Conservation (phyloP, 2,113 vertebrate species). For the Scytalopus superciliaris region DNA sequence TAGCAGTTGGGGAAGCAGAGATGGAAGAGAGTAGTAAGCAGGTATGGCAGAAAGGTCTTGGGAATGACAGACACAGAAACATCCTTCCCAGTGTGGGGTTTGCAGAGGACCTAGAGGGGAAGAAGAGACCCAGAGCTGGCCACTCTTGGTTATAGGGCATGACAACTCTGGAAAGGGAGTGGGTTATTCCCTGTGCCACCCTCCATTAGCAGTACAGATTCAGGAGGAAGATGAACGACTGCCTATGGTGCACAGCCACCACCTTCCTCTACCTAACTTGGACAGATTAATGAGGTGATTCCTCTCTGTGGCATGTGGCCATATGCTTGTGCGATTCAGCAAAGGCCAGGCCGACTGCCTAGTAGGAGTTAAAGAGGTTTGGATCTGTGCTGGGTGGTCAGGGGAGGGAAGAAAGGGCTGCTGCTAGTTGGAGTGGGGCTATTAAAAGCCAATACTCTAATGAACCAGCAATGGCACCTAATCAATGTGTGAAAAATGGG, state of each 20-base stretch:
- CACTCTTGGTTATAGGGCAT: neutral
- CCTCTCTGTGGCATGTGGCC: neutral
- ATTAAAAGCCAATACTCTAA: constrained; percentile 74
- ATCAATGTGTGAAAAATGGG: constrained; percentile 82
- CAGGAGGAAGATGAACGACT: neutral
- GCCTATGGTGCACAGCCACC: neutral
- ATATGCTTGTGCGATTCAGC: neutral
- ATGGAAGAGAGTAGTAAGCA: neutral
- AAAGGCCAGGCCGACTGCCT: neutral
- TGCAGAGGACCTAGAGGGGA: neutral
- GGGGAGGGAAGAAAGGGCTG: neutral
- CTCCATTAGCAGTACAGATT: neutral
- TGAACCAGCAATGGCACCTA: constrained; percentile 75
- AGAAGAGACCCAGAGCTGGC: neutral
- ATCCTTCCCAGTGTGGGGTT: neutral
- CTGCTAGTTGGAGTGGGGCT: constrained; percentile 53
- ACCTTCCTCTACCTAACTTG: neutral
- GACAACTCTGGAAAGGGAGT: neutral
- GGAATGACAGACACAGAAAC: neutral
- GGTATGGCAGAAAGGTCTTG: neutral
- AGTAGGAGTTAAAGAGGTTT: neutral
- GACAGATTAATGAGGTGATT: constrained; percentile 53
- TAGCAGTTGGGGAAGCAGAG: neutral
- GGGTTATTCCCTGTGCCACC: neutral
- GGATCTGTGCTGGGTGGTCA: neutral